Conservation (phyloP, 2,888 invertebrate species). For the Tridacna crocea region DNA sequence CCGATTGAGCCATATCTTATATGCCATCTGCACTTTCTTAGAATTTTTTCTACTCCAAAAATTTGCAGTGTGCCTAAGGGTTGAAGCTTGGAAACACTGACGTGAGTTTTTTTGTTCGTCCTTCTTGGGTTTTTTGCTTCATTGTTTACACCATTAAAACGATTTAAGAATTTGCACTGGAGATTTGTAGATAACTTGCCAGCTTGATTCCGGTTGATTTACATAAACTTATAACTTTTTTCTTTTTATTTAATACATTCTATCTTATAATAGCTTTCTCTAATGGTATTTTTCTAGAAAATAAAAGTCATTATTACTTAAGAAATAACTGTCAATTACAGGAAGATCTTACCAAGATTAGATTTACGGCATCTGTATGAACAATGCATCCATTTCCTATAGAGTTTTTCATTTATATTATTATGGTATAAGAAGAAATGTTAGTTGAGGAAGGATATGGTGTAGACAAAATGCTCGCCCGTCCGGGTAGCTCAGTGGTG, state of each 20-base stretch:
- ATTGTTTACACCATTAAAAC: neutral
- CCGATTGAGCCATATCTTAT: neutral
- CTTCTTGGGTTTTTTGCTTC: neutral
- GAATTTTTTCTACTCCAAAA: neutral
- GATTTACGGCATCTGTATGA: no score
- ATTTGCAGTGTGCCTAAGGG: neutral
- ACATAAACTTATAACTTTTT: neutral
- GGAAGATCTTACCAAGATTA: no score
- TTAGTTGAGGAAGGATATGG: no score
- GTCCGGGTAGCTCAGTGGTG: no score
- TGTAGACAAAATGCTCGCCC: no score
- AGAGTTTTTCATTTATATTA: no score
- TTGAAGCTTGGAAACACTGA: neutral
- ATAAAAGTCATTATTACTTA: no score
- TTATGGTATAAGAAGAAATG: no score
- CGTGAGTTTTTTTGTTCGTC: neutral
- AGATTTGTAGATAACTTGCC: neutral
- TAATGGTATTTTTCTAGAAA: no score
- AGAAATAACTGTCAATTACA: no score
- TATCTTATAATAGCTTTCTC: no score
- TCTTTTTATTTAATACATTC: neutral
- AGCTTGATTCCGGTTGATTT: neutral
- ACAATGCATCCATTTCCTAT: no score
- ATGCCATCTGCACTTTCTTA: neutral
- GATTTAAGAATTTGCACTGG: slow-evolving; percentile 1